Base-by-base conservation (phyloP, 2,888 invertebrate genomes). In the Chymomyza procnemis region DNA sequence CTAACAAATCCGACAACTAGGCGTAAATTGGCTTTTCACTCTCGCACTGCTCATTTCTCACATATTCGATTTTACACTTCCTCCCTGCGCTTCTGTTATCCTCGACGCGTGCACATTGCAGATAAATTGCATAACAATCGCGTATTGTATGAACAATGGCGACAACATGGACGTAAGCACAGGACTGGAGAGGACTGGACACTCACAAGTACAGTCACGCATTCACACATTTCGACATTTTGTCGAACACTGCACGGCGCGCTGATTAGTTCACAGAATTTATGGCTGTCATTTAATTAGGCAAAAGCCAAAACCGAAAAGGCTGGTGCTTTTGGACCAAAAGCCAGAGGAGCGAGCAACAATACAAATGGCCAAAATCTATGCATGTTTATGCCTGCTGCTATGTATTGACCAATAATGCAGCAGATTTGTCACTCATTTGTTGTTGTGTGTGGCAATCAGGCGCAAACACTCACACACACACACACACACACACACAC, bases 251-350 rank as follows among this genome's bases (percentile, higher is more conserved):
- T 56, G 58, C 48, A 19, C 55, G 41, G 48, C 62, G 48, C 62
- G 63, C 74, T 78, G 78, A 74, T 76, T 74, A 76, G 78, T 61
- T 66, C 50, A 57, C 60, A 57, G 69, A 79, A 87, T 85, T 82
- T 80, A 88, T 88, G 69, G 74, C 74, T 70, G 72, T 66, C 84
- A 83, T 85, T 89, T 88, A 82, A 88, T 85, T 87, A 80, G 80
- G 71, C 63, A 69, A 69, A 58, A 61, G 67, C 52, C 62, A 57
- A 71, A 67, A 64, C 66, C 48, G 76, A 41, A 58, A 66, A 21
- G 60, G 58, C 67, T 48, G 9, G 30, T 34, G 61, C 60, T 61
- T 30, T 66, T 54, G 46, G 72, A 4, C 64, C 64, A 41, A 71
- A 21, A 41, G 58, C 41, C 18, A 46, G 14, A 58, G n/a, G 41